Base-by-base conservation (phyloP, 2,888 invertebrate species). In the Hermodice carunculata region DNA sequence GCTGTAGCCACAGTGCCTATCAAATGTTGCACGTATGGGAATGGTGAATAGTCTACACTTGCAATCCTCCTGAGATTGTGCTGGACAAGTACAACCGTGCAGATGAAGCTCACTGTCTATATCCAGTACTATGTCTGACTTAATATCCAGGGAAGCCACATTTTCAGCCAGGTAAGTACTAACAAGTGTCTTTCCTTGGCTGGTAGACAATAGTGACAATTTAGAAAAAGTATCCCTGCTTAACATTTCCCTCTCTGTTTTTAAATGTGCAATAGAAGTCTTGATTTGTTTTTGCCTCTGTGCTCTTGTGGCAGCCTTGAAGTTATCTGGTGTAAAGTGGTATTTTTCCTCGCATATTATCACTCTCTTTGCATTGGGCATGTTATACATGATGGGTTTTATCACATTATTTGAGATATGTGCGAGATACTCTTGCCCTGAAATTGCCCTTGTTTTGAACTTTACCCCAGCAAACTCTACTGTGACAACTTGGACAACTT, bases 291-390 rank as follows among this genome's bases (percentile, higher is more conserved):
- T 14, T 37, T n/a, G n/a, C n/a, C 37, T 37, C 14, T 37, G 37
- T 8, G 37, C 37, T 24, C 37, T 14, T 49, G 61, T 69, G 32
- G 43, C 48, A 17, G 49, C 37, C 29, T 69, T 61, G 14, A 69
- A 64, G 3, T 19, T 28, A 44, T 70, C 67, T 1, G 67, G 69
- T 19, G 69, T 70, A 22, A 62, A 70, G 3, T 8, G 1, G 48
- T 69, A 71, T 34, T 66, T 71, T 40, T 66, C 69, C 28, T 71
- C 71, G 61, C 69, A 71, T 2, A 71, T 53, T 17, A 63, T 37
- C 5, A 71, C 32, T 22, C 37, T 42, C n/a, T 54, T 11, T 2
- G 65, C 2, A 17, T 58, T 49, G 46, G 64, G 57, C 34, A 66
- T 28, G 8, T 52, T 19, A 11, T 24, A 46, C 29, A 58, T 34